A percentile compares a stretch with the other conserved stretches of the same genome.
phyloP scores from a whole-genome alignment of 2,797 vertebrate species.

The Pangasius djambal region DNA sequence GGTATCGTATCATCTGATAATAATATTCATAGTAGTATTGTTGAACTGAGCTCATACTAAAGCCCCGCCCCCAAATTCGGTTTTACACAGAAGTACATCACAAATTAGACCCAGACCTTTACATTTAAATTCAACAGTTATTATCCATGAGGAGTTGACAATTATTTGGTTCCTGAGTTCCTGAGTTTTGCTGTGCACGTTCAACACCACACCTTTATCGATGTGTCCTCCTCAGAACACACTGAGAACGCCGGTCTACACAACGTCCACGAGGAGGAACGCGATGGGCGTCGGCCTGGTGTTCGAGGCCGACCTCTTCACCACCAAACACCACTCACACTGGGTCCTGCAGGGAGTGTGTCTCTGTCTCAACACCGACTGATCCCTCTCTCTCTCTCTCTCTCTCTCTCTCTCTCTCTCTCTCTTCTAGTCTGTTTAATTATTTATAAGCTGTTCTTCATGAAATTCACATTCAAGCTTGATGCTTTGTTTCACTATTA shows the following conservation, averaged over 20 bases:
- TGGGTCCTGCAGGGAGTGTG: conserved; percentile 94
- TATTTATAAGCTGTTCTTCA: background rate
- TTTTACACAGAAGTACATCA: background rate
- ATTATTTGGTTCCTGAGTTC: background rate
- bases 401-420: background rate
- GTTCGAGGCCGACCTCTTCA: conserved; percentile 92
- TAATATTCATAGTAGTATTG: background rate
- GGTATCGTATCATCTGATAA: background rate
- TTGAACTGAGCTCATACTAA: background rate
- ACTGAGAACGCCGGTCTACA: conserved; percentile 91
- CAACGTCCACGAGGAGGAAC: conserved; percentile 88
- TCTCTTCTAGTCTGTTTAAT: background rate
- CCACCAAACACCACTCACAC: conserved; percentile 85
- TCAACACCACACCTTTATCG: background rate
- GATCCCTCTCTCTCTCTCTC: conserved; percentile 33
- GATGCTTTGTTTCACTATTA: background rate
- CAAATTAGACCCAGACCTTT: background rate
- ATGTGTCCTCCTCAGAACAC: conserved; percentile 79
- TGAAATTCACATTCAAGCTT: background rate
- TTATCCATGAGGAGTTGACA: background rate
- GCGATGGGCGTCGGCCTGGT: conserved; percentile 91
- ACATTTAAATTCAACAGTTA: background rate
- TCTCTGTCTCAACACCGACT: conserved; percentile 86
- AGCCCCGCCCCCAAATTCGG: background rate
- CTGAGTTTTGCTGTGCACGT: background rate